Evolutionary conservation across 2,113 vertebrate genomes (phyloP).

Genomic region (Sialia sialis): DNA sequence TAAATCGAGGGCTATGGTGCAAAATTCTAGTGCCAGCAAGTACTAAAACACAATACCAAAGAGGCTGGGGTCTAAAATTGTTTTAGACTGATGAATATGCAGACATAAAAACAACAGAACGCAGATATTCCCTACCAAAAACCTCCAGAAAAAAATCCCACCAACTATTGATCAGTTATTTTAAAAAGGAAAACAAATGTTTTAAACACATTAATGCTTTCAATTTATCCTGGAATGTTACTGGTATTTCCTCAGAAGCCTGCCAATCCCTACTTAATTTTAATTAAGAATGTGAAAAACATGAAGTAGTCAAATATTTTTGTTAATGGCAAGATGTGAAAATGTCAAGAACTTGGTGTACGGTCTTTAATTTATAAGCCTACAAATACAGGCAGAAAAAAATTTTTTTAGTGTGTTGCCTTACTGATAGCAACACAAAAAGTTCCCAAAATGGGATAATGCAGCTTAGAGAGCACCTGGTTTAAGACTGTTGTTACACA

Average conservation of each 20-base stretch:
- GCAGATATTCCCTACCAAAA: neutral
- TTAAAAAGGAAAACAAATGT: neutral
- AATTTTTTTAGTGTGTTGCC: neutral
- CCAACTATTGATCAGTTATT: neutral
- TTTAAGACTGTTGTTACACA: slow-evolving; percentile 53
- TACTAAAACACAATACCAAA: slow-evolving; percentile 49
- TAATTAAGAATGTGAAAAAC: neutral
- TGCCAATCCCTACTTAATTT: neutral
- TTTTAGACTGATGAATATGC: slow-evolving; percentile 68
- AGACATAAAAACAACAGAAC: neutral
- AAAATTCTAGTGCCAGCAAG: slow-evolving; percentile 51
- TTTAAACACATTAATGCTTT: neutral
- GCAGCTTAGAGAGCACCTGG: slow-evolving; percentile 49
- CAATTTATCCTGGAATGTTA: neutral
- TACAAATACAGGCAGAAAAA: neutral
- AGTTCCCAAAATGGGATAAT: neutral
- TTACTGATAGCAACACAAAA: neutral
- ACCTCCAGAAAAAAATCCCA: neutral
- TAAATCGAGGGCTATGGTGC: slow-evolving; percentile 66
- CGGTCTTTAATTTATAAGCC: neutral
- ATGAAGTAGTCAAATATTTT: neutral
- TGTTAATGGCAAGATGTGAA: neutral
- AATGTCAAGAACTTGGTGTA: neutral
- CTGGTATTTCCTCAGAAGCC: neutral
- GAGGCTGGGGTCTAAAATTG: slow-evolving; percentile 34